Evolutionary conservation across 2,797 vertebrate genomes (phyloP), one percentile per base, ranked within the genome.

Genomic region (Tragelaphus eurycerus): DNA sequence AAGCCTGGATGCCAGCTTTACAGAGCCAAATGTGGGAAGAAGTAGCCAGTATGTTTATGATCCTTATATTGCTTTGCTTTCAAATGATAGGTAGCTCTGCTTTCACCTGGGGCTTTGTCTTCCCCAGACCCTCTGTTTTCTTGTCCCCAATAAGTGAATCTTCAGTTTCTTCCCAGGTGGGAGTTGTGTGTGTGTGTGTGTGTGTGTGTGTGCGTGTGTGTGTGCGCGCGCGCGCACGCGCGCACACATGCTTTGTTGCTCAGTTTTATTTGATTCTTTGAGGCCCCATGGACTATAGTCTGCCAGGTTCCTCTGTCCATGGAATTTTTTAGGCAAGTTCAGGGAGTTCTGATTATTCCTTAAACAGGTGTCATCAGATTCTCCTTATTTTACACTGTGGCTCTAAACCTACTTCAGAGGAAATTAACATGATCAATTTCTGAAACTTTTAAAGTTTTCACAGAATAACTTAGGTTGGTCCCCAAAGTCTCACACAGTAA

Each of bases 201-300:
- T 11, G 16, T 34, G 62, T 17, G 31, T 64, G 15, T 64, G 62
- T 64, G 6, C 15, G 14, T 29, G 57, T 59, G 57, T 29, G 57
- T 59, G 57, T 29, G 16, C 19, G 12, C 0, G 25, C 1, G 1
- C 1, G 13, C 13, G 4, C 29, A 4, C 2, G 6, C 2, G 3
- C 0, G 14, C 7, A 0, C 27, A 29, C 27, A 17, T 34, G 62
- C 16, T 67, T n/a, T 67, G 62, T 67, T 0, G 0, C 31, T 67
- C 62, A 34, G 16, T 67, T 34, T 34, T n/a, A 67, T 67, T n/a
- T 67, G 31, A 67, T 16, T 34, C 31, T 34, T n/a, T 67, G 62
- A n/a, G 62, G 9, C 62, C 16, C 62, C 31, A 4, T 67, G 31
- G 62, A 67, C 62, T 17, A 4, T 38, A 38, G 34, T 19, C 67